Percentiles rank a stretch among this genome's conserved stretches.
Evolutionary conservation across 2,888 invertebrate species (phyloP).

Genomic region (Cyaniris semiargus): DNA sequence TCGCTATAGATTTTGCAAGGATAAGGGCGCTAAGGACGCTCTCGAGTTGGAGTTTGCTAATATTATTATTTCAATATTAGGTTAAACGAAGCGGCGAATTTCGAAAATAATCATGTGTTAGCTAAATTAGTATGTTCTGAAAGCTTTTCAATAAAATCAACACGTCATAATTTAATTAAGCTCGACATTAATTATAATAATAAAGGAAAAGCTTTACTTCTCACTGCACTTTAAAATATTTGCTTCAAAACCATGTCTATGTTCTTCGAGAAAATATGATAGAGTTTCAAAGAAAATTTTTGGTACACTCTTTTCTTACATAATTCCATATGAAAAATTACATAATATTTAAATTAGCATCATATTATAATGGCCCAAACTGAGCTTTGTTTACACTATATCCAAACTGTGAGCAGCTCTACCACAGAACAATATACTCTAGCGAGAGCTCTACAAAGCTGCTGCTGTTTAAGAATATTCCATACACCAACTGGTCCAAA

Average conservation of each 20-base stretch:
- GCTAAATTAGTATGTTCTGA: not conserved
- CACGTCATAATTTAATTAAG: not conserved
- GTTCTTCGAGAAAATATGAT: too few relatives aligned
- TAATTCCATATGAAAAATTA: not conserved
- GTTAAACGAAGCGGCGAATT: constrained; percentile 51
- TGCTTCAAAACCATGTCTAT: too few relatives aligned
- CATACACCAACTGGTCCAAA: not conserved
- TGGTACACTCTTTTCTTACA: too few relatives aligned
- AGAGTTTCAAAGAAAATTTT: too few relatives aligned
- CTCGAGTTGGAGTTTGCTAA: constrained; percentile 50
- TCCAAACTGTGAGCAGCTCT: not conserved
- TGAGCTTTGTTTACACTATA: too few relatives aligned
- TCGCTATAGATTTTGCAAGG: constrained; percentile 3
- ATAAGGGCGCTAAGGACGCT: constrained; percentile 36
- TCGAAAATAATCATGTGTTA: constrained; percentile 19
- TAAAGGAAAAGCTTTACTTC: too few relatives aligned
- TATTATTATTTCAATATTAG: constrained; percentile 56
- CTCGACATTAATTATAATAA: not conserved
- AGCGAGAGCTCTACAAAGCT: not conserved
- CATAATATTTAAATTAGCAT: too few relatives aligned
- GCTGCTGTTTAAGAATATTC: not conserved
- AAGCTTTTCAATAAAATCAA: not conserved
- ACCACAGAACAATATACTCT: too few relatives aligned
- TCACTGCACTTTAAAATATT: too few relatives aligned
- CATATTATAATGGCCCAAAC: too few relatives aligned